phyloP scores from a whole-genome alignment of 2,797 vertebrate genomes.

The Acanthiza pusilla region DNA sequence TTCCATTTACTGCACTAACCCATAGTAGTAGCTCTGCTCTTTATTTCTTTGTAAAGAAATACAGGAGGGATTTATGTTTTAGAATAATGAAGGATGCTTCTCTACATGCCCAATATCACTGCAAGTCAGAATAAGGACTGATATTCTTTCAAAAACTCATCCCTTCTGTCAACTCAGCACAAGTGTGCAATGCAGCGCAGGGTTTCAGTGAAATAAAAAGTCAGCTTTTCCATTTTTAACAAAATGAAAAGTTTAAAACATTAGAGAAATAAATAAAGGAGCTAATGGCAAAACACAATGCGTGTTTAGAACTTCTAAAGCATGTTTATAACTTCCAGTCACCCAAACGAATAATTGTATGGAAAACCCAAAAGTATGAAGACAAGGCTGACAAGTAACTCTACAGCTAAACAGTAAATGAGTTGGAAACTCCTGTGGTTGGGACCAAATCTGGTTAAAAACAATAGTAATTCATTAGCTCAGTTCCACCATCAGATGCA shows the following conservation, averaged over 20 bases:
- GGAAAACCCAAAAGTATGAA: background rate
- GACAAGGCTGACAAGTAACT: background rate
- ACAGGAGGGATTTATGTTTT: background rate
- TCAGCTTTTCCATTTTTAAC: background rate
- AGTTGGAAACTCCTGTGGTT: background rate
- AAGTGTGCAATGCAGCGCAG: background rate
- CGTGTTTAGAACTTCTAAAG: background rate
- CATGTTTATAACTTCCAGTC: background rate
- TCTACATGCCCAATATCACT: background rate
- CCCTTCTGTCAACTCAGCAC: background rate
- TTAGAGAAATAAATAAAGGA: background rate
- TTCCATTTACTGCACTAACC: background rate
- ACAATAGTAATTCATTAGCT: background rate
- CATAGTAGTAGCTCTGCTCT: background rate
- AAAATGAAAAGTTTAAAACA: background rate
- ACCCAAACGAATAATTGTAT: background rate
- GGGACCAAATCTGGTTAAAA: background rate
- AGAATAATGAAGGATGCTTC: background rate
- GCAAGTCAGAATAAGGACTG: background rate
- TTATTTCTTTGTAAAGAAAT: background rate
- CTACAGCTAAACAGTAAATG: background rate
- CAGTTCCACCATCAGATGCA: background rate
- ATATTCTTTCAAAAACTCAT: background rate
- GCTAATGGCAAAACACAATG: background rate
- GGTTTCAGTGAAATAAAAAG: background rate